Base-by-base conservation (phyloP, 2,797 vertebrate species). In the Limnodromus scolopaceus region DNA sequence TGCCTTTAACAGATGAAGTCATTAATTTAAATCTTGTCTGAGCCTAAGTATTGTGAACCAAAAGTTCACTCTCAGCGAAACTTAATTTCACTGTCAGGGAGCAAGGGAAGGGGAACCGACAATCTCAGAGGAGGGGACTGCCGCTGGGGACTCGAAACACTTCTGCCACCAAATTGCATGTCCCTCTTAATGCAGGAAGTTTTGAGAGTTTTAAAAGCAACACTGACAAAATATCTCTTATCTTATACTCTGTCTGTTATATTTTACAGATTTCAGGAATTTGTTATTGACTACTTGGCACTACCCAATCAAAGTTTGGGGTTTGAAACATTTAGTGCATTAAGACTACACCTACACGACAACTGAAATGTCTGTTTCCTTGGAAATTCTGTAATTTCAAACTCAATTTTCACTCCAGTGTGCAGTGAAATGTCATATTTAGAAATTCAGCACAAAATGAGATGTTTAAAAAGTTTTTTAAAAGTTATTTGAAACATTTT, bases 311-410 rank as follows among this genome's bases (percentile, higher is more conserved):
- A 27, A 23, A 48, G 46, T 41, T 1, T 39, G 51, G 58, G 43
- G 16, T 58, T 93, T 69, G 71, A 89, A 72, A 65, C 4, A 2
- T 66, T 89, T 57, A 55, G 22, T 72, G 70, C 78, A 69, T 83
- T 83, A 80, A 87, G 68, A n/a, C 17, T n/a, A 74, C 91, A 87
- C 84, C 82, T 66, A 46, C 53, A 2, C 74, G 75, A 75, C 38
- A 87, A 43, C 32, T 6, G 55, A 93, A 95, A 82, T 82, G 78
- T 32, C 74, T 76, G 66, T 90, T 87, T 80, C 86, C 78, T 90
- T 84, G 83, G 86, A 81, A 90, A 90, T 92, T 77, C 89, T 69
- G 63, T 43, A 23, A 91, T 92, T 96, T 92, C 41, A 11, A 82
- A 54, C 58, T 45, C 81, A 64, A 24, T 69, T 92, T 91, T 91